phyloP scores from a whole-genome alignment of 2,113 vertebrate genomes.

The Scolopax mira region DNA sequence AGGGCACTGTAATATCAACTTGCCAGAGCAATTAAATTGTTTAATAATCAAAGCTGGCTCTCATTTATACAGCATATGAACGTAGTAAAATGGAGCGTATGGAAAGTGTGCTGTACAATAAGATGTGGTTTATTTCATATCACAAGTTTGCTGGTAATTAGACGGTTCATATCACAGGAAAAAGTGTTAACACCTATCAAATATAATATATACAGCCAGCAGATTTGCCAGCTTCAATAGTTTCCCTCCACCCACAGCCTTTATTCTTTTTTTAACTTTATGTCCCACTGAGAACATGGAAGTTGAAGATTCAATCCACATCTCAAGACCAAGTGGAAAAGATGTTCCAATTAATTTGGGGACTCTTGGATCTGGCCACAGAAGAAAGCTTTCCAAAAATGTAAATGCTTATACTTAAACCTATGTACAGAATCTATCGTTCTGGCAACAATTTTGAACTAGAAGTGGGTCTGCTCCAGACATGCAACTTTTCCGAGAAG shows the following conservation, averaged over 20 bases:
- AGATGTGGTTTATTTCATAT: conserved; percentile 45
- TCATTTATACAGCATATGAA: conserved; percentile 1
- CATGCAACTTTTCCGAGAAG: not conserved
- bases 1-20: not conserved
- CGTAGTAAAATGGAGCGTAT: not conserved
- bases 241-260: not conserved
- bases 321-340: not conserved
- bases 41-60: conserved; percentile 38
- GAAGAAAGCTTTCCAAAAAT: not conserved
- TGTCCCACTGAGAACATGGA: not conserved
- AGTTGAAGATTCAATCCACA: not conserved
- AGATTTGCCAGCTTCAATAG: not conserved
- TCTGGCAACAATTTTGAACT: not conserved
- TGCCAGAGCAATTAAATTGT: not conserved
- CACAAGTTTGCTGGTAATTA: conserved; percentile 38
- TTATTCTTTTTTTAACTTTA: not conserved
- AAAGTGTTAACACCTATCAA: conserved; percentile 14
- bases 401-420: not conserved
- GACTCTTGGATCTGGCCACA: not conserved
- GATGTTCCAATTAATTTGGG: not conserved
- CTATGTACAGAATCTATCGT: not conserved
- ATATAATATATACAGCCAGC: not conserved
- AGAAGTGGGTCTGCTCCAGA: not conserved
- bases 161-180: conserved; percentile 14
- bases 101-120: not conserved